Conservation (phyloP, 2,888 invertebrate genomes). For the Alcis repandata region DNA sequence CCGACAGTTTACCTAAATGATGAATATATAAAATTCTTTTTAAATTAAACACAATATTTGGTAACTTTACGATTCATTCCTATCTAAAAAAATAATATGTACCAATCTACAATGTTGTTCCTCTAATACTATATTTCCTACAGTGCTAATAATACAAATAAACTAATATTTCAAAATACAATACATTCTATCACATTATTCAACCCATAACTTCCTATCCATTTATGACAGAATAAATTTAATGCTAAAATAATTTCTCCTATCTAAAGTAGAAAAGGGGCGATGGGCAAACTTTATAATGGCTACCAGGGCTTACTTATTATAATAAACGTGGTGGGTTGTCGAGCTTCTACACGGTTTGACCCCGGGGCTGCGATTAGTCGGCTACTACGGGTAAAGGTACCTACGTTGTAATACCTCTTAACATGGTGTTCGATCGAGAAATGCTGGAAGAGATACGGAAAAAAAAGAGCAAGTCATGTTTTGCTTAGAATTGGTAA, state of each 20-base stretch:
- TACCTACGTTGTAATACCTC: conserved; percentile 66
- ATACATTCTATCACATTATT: background rate
- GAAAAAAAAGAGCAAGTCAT: background rate
- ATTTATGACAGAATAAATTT: conserved; percentile 24
- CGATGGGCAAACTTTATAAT: conserved; percentile 78
- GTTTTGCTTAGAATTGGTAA: too few species aligned
- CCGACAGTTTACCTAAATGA: too few species aligned
- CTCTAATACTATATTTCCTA: too few species aligned
- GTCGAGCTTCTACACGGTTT: conserved; percentile 77
- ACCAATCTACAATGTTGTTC: too few species aligned
- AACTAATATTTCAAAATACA: background rate
- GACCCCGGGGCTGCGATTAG: conserved; percentile 83
- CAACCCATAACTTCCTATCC: conserved; percentile 7
- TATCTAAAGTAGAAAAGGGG: conserved; percentile 62
- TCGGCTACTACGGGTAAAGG: conserved; percentile 68
- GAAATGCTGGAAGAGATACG: conserved; percentile 54
- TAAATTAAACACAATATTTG: background rate
- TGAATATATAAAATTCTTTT: background rate
- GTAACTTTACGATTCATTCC: too few species aligned
- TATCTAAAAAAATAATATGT: too few species aligned
- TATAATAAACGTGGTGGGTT: conserved; percentile 83
- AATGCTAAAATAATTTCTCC: conserved; percentile 62
- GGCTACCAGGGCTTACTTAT: conserved; percentile 77
- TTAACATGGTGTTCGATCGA: conserved; percentile 60
- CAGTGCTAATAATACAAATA: background rate